phyloP scores from a whole-genome alignment of 2,797 vertebrate genomes.

The Phylloscopus collybita region DNA sequence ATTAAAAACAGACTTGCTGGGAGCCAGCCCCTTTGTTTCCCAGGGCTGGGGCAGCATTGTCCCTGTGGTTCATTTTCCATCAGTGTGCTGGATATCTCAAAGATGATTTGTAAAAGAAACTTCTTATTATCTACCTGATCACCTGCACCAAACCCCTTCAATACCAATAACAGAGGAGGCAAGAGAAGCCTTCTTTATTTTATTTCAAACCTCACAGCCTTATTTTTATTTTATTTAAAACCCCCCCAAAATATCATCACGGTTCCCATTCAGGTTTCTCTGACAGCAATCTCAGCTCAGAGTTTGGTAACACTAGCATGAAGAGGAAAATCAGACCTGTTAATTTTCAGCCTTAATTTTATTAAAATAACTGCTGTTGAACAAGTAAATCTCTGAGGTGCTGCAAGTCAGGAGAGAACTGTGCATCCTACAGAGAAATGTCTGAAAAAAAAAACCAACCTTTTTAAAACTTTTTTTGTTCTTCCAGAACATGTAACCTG shows the following conservation, averaged over 20 bases:
- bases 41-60: not conserved
- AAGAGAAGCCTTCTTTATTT: not conserved
- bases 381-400: not conserved
- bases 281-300: not conserved
- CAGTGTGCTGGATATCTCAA: not conserved
- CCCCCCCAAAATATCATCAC: rapidly evolving
- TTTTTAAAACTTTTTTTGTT: not conserved
- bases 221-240: not conserved
- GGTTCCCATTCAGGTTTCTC: not conserved
- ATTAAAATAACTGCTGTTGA: not conserved
- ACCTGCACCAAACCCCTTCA: not conserved
- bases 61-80: rapidly evolving
- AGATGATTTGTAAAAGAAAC: not conserved
- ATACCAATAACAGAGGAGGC: not conserved
- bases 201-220: not conserved
- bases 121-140: not conserved
- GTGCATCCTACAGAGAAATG: not conserved
- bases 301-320: not conserved
- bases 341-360: not conserved
- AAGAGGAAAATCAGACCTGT: not conserved
- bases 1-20: slow-evolving; percentile 54
- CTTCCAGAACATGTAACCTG: not conserved
- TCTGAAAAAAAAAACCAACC: not conserved
- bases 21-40: not conserved
- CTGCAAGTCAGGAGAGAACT: not conserved